A percentile compares a stretch with the other conserved stretches of the same genome.
phyloP scores from a whole-genome alignment of 2,888 invertebrate genomes.

The Drosophila prostipennis region DNA sequence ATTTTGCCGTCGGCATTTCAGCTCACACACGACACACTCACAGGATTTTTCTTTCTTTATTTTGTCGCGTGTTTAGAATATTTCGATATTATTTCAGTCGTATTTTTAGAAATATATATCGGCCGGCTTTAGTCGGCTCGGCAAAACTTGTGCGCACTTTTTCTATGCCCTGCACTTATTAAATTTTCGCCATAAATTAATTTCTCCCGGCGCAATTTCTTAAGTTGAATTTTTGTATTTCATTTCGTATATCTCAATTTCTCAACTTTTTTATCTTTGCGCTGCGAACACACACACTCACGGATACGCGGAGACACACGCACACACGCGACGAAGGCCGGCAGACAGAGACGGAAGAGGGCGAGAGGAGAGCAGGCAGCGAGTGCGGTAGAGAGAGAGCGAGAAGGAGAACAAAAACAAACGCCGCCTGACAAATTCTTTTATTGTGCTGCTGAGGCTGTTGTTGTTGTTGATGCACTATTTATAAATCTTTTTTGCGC shows the following conservation, averaged over 20 bases:
- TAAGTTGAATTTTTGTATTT: conserved; percentile 62
- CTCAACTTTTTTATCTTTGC: conserved; percentile 50
- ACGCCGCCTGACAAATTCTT: conserved; percentile 71
- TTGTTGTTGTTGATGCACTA: conserved; percentile 71
- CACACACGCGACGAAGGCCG: conserved; percentile 30
- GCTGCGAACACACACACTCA: conserved; percentile 37
- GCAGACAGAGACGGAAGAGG: conserved; percentile 13
- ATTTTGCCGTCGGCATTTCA: conserved; percentile 65
- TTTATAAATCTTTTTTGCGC: conserved; percentile 66
- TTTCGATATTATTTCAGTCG: conserved; percentile 37
- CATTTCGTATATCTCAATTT: conserved; percentile 39
- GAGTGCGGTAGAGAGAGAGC: conserved; percentile 14
- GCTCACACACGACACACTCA: conserved; percentile 13
- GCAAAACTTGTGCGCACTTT: conserved; percentile 48
- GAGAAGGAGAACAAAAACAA: conserved; percentile 28
- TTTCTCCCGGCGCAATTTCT: conserved; percentile 61
- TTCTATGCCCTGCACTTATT: conserved; percentile 46
- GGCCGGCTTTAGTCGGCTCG: conserved; percentile 11
- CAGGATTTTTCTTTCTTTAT: conserved; percentile 13
- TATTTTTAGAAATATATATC: conserved; percentile 47
- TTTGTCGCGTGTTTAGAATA: conserved; percentile 46
- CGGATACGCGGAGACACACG: conserved; percentile 35
- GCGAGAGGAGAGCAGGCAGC: conserved; percentile 1
- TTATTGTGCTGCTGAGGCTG: conserved; percentile 48
- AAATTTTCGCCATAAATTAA: conserved; percentile 57